phyloP scores from a whole-genome alignment of 2,797 vertebrate genomes.

The Cichlasoma orientale region DNA sequence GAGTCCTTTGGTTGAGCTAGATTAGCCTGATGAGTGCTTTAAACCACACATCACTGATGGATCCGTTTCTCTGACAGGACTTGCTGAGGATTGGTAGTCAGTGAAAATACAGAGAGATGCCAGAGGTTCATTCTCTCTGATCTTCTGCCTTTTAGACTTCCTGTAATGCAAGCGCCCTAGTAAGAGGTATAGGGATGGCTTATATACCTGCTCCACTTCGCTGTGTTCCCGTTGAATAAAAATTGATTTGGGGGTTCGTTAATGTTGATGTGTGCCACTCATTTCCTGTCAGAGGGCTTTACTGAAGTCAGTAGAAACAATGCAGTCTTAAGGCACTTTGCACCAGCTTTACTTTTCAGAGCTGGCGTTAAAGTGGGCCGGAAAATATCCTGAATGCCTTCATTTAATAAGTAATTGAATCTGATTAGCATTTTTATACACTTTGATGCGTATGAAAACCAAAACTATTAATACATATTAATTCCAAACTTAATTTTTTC shows the following conservation, averaged over 20 bases:
- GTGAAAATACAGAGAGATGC: background rate
- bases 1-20: background rate
- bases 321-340: too few species aligned
- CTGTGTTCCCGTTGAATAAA: too few species aligned
- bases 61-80: background rate
- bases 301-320: too few species aligned
- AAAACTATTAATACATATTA: background rate
- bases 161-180: too few species aligned
- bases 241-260: too few species aligned
- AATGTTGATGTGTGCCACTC: too few species aligned
- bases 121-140: background rate
- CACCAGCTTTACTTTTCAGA: too few species aligned
- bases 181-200: background rate
- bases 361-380: background rate
- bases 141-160: background rate
- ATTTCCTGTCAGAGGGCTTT: too few species aligned
- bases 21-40: rapidly evolving
- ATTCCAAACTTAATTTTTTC: background rate
- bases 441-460: background rate
- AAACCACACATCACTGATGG: background rate
- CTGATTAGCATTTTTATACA: background rate
- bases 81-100: background rate
- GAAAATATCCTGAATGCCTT: background rate
- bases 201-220: too few species aligned
- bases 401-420: background rate